phyloP scores from a whole-genome alignment of 2,888 invertebrate species.

The Clitarchus hookeri region DNA sequence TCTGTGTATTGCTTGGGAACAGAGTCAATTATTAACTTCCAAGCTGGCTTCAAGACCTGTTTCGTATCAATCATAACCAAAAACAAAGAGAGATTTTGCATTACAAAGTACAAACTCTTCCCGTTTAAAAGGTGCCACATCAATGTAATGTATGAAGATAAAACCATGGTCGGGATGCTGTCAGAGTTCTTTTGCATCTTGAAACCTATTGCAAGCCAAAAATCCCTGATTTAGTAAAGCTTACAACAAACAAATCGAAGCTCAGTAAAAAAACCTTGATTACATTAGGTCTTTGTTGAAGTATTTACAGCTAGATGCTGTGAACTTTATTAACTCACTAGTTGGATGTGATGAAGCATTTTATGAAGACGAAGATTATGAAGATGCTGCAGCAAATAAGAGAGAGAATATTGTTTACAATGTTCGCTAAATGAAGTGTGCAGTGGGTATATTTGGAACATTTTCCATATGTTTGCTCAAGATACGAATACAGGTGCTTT shows the following conservation, averaged over 20 bases:
- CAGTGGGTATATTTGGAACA: background rate
- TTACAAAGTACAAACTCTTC: background rate
- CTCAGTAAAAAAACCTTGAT: background rate
- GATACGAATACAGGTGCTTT: background rate
- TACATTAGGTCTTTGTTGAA: background rate
- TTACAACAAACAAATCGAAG: background rate
- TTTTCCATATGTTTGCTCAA: background rate
- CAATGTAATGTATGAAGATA: background rate
- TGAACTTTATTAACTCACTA: background rate
- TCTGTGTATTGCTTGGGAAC: background rate
- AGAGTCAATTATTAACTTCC: background rate
- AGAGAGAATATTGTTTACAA: background rate
- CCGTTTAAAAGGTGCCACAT: background rate
- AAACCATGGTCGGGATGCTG: background rate
- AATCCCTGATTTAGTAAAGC: background rate
- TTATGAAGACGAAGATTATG: background rate
- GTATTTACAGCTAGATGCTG: background rate
- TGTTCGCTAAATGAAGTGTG: background rate
- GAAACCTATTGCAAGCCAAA: too few relatives aligned
- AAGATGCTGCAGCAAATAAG: background rate
- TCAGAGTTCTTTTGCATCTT: background rate
- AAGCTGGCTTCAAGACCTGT: background rate
- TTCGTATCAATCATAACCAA: background rate
- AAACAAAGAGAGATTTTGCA: background rate
- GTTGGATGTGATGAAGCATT: background rate